These are phyloP conservation scores for Mormyrops attenuatus DNA, from an alignment of 2,797 vertebrate species.

Conservation along the genomic window DNA sequence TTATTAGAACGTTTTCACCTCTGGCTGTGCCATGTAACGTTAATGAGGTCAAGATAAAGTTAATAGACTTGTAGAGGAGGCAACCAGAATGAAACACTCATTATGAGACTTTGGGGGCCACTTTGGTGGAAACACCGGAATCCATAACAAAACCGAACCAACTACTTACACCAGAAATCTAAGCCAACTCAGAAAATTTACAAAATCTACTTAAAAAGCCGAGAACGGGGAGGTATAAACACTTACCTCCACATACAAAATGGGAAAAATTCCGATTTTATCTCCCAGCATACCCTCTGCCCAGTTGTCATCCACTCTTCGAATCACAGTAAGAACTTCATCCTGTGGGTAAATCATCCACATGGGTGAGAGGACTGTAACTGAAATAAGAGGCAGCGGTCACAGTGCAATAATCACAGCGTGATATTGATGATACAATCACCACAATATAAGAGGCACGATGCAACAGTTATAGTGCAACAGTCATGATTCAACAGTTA, in stretches of 20 bases:
- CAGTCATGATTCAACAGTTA: not conserved
- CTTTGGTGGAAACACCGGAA: not conserved
- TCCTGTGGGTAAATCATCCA: constrained; percentile 62
- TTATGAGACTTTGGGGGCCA: not conserved
- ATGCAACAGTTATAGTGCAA: not conserved
- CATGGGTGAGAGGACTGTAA: not conserved
- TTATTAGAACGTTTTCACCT: constrained; percentile 6
- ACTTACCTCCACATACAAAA: constrained; percentile 94
- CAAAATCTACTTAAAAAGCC: not conserved
- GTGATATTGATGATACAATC: not conserved
- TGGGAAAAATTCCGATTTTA: constrained; percentile 97
- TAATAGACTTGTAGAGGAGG: constrained; percentile 4
- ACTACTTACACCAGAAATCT: not conserved
- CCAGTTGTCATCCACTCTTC: constrained; percentile 98
- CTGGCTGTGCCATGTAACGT: not conserved
- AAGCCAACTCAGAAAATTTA: not conserved
- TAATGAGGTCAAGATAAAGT: constrained; percentile 22
- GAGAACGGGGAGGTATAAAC: not conserved
- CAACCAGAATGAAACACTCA: not conserved
- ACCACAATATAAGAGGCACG: not conserved
- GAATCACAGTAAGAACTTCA: constrained; percentile 94
- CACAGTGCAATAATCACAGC: not conserved
- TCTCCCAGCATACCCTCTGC: constrained; percentile 98
- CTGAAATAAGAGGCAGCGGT: not conserved
- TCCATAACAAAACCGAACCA: not conserved